phyloP scores from a whole-genome alignment of 1,140 invertebrate genomes.

The Mamestra configurata region DNA sequence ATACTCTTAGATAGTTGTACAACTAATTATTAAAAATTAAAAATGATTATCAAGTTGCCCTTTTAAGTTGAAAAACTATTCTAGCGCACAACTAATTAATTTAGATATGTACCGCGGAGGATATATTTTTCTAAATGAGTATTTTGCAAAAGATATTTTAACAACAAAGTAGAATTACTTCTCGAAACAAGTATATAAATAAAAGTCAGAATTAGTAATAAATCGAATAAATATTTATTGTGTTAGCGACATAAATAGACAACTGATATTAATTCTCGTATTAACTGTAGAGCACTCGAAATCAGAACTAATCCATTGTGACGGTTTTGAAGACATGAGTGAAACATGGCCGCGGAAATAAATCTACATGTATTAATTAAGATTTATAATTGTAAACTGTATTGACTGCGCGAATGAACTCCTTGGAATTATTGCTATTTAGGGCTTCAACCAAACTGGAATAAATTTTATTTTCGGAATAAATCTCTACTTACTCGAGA shows the following conservation, averaged over 20 bases:
- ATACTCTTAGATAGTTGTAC: no score
- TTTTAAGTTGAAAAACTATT: no score
- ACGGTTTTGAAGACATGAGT: not conserved
- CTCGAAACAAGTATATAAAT: not conserved
- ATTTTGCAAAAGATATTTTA: not conserved
- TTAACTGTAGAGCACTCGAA: not conserved
- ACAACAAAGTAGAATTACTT: conserved; percentile 7
- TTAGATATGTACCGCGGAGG: no score
- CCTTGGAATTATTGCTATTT: not conserved
- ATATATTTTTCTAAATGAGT: no score
- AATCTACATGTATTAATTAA: not conserved
- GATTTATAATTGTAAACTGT: not conserved
- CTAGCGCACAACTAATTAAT: no score
- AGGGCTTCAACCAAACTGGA: no score
- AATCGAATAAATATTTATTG: conserved; percentile 25
- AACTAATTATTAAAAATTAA: no score
- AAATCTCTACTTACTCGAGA: no score
- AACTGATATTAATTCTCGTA: conserved; percentile 1
- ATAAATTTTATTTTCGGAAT: no score
- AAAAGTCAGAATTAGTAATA: not conserved
- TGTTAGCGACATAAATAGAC: not conserved
- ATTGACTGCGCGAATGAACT: not conserved
- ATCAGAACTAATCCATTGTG: not conserved
- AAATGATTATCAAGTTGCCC: no score
- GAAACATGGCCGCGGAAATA: not conserved